phyloP scores from a whole-genome alignment of 2,113 vertebrate species.

The Ceyx margarethae region DNA sequence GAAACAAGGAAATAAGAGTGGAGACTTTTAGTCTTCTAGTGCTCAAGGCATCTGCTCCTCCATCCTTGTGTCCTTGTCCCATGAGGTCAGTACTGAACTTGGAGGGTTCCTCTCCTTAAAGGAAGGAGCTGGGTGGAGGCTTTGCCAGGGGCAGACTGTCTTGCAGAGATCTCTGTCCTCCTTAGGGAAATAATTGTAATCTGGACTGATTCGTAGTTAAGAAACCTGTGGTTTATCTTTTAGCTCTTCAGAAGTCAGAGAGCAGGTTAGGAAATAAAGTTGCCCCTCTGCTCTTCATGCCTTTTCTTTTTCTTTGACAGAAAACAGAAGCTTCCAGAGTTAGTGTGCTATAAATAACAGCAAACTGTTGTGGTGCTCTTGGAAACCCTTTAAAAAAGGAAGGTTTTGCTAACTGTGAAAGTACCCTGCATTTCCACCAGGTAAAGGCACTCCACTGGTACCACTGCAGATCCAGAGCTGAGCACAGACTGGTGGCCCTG shows the following conservation, averaged over 20 bases:
- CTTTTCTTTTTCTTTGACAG: neutral
- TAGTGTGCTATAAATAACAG: neutral
- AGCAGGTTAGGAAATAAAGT: neutral
- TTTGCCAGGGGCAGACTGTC: neutral
- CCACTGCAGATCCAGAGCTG: neutral
- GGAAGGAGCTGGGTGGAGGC: neutral
- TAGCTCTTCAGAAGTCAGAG: neutral
- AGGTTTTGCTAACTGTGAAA: neutral
- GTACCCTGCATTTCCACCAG: neutral
- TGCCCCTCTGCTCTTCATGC: neutral
- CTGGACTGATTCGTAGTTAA: neutral
- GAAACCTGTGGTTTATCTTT: neutral
- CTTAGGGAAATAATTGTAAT: neutral
- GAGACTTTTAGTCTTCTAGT: neutral
- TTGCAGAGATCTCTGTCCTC: neutral
- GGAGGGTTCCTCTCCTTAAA: neutral
- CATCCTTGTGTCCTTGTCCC: neutral
- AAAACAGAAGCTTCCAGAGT: neutral
- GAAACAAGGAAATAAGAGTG: slow-evolving; percentile 19
- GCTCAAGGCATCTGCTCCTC: neutral
- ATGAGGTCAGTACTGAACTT: neutral
- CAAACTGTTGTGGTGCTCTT: neutral
- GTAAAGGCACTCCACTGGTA: neutral
- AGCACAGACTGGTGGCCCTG: neutral
- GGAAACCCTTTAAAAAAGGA: neutral